Evolutionary conservation across 2,797 vertebrate species (phyloP).

Genomic region (Aselliscus stoliczkanus): DNA sequence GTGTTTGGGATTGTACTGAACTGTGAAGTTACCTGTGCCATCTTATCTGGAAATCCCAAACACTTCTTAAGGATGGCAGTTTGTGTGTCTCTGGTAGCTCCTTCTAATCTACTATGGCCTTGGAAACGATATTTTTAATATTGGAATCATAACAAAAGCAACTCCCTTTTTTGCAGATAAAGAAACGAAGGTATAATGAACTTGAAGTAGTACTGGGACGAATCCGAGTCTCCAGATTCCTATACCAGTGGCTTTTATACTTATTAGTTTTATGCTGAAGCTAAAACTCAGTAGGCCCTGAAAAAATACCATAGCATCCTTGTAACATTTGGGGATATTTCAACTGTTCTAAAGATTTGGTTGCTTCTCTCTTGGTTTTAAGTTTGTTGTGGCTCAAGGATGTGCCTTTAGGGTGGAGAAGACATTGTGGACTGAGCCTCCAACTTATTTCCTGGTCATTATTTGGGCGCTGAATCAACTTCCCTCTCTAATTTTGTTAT

Average conservation of each 20-base stretch:
- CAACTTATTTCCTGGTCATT: neutral
- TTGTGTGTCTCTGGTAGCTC: neutral
- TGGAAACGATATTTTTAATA: neutral
- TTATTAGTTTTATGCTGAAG: neutral
- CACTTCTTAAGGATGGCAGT: neutral
- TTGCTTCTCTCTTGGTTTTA: neutral
- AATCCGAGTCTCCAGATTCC: neutral
- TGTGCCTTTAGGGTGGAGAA: neutral
- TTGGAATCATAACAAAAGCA: neutral
- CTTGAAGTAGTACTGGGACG: neutral
- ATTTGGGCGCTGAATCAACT: neutral
- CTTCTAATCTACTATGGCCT: neutral
- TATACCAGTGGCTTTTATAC: neutral
- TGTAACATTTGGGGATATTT: neutral
- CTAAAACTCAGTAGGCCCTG: neutral
- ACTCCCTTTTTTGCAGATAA: neutral
- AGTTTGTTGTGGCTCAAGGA: neutral
- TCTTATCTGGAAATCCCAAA: neutral
- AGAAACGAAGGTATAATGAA: neutral
- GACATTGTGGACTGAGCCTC: neutral
- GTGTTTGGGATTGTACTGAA: neutral
- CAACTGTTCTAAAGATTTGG: neutral
- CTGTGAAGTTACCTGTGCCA: neutral
- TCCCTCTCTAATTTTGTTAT: neutral
- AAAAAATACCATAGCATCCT: neutral